Evolutionary conservation across 2,113 vertebrate genomes (phyloP).

Genomic region (Zosterops lateralis): DNA sequence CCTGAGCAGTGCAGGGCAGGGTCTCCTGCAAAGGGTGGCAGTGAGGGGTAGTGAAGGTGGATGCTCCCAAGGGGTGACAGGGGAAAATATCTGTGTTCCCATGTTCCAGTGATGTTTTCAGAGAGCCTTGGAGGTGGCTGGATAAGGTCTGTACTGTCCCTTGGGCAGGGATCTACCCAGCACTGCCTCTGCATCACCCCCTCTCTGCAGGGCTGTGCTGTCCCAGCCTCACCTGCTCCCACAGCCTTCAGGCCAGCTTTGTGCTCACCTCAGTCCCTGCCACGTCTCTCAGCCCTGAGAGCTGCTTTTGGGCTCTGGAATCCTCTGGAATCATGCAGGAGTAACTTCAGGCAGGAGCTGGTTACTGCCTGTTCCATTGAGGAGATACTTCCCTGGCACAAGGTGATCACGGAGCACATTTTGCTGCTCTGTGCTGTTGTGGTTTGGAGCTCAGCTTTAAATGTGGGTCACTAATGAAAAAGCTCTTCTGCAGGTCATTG

Average conservation of each 20-base stretch:
- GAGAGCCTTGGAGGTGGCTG: neutral
- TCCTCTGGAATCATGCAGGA: neutral
- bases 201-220: accelerated
- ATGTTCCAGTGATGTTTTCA: neutral
- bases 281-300: neutral
- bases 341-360: neutral
- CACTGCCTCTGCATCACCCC: neutral
- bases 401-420: accelerated
- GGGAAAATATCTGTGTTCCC: neutral
- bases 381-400: neutral
- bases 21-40: neutral
- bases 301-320: neutral
- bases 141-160: neutral
- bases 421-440: neutral
- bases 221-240: neutral
- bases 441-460: neutral
- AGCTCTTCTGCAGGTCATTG: neutral
- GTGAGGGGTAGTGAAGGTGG: neutral
- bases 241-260: neutral
- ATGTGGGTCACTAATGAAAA: neutral
- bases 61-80: neutral
- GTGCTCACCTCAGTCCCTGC: neutral
- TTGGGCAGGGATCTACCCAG: neutral
- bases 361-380: neutral
- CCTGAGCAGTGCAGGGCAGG: neutral